Conservation (phyloP, 1,140 invertebrate genomes). For the Ectropis grisescens region DNA sequence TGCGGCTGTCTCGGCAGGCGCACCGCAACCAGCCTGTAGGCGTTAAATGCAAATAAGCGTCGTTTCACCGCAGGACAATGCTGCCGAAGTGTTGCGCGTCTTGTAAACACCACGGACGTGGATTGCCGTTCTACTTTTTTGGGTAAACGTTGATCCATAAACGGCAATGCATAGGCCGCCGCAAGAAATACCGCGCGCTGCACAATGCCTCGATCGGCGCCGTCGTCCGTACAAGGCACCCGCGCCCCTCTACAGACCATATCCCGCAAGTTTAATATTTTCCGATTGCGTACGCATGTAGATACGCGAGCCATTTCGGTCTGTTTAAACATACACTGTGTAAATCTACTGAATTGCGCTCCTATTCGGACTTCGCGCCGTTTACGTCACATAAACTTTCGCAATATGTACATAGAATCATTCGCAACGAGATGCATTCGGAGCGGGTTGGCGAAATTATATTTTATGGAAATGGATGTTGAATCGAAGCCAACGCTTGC, state of each 20-base stretch:
- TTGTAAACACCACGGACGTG: constrained; percentile 54
- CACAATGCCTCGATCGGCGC: constrained; percentile 45
- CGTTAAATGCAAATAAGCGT: constrained; percentile 57
- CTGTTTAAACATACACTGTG: no score
- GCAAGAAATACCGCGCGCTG: constrained; percentile 42
- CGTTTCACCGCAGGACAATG: constrained; percentile 63
- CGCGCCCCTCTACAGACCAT: constrained; percentile 33
- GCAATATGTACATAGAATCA: no score
- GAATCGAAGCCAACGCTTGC: constrained; percentile 54
- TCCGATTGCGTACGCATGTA: constrained; percentile 16
- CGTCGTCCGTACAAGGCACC: constrained; percentile 44
- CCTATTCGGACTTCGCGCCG: constrained; percentile 11
- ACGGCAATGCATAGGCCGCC: constrained; percentile 53
- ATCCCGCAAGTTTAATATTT: constrained; percentile 35
- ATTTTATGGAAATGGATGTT: constrained; percentile 63
- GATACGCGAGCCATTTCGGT: no score
- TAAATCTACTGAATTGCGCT: no score
- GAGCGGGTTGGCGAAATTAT: constrained; percentile 46
- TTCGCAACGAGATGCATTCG: constrained; percentile 36
- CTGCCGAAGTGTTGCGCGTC: constrained; percentile 49
- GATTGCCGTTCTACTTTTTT: constrained; percentile 67
- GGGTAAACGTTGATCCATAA: constrained; percentile 55
- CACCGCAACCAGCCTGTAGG: constrained; percentile 31
- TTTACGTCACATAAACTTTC: constrained; percentile 19
- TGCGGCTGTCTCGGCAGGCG: constrained; percentile 15